Evolutionary conservation across 2,113 vertebrate genomes (phyloP).

Genomic region (Microcebus ravelobensis): DNA sequence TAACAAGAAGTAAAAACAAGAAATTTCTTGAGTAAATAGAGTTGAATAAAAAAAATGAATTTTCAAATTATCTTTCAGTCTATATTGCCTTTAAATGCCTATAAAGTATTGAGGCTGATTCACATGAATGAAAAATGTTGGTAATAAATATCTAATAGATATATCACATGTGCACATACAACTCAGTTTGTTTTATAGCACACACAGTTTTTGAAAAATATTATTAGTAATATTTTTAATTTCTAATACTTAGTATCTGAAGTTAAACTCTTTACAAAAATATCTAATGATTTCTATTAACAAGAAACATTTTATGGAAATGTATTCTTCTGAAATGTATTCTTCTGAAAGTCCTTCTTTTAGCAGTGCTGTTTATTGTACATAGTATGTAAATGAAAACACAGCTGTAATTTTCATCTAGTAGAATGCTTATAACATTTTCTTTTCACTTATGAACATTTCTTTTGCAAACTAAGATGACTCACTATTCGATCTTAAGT

Average conservation of each 20-base stretch:
- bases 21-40: constrained; percentile 33
- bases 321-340: not conserved
- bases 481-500: not conserved
- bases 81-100: not conserved
- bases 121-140: not conserved
- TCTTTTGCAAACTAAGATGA: not conserved
- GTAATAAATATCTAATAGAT: not conserved
- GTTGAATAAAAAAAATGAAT: not conserved
- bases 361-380: not conserved
- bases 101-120: not conserved
- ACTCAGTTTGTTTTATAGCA: not conserved
- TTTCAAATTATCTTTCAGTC: not conserved
- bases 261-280: not conserved
- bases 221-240: not conserved
- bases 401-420: not conserved
- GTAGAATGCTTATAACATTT: not conserved
- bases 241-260: not conserved
- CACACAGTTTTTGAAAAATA: not conserved
- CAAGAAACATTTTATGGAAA: not conserved
- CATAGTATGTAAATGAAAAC: not conserved
- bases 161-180: not conserved
- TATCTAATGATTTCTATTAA: not conserved
- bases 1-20: constrained; percentile 3
- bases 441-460: not conserved
- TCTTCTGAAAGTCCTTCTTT: constrained; percentile 12